A percentile compares a stretch with the other conserved stretches of the same genome.
Evolutionary conservation across 2,797 vertebrate genomes (phyloP).

Genomic region (Sardinella longiceps): DNA sequence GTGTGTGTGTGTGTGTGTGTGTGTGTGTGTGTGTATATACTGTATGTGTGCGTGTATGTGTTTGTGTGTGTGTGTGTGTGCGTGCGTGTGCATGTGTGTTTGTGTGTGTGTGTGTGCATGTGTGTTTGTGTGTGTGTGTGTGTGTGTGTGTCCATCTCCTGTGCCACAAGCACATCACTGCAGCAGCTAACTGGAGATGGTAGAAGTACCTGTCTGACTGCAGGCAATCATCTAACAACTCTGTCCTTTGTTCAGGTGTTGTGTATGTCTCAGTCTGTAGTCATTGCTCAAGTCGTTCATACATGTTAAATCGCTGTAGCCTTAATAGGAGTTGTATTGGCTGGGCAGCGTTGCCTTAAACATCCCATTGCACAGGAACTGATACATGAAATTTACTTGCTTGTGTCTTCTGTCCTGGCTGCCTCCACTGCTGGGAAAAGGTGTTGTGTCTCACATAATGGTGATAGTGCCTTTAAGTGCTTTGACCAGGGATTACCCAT

Average conservation of each 20-base stretch:
- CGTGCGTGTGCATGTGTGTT: neutral
- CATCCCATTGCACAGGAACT: neutral
- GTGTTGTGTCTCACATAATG: neutral
- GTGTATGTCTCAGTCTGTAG: neutral
- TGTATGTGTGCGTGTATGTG: neutral
- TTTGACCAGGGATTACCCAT: slow-evolving; percentile 54
- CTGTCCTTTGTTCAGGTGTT: neutral
- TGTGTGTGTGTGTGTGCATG: neutral
- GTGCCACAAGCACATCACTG: no score
- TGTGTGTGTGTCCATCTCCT: neutral
- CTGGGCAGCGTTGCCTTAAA: neutral
- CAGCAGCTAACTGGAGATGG: neutral
- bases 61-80: neutral
- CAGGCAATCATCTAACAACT: neutral
- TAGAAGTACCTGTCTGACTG: neutral
- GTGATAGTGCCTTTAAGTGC: slow-evolving; percentile 52
- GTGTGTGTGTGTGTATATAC: neutral
- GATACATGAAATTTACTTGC: no score
- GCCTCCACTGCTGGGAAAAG: neutral
- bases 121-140: neutral
- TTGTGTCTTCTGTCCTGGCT: neutral
- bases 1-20: neutral
- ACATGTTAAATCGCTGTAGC: neutral
- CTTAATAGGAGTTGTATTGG: neutral
- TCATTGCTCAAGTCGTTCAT: neutral